These are phyloP conservation scores for Harpagifer antarcticus DNA, from an alignment of 2,797 vertebrate genomes.

Conservation along the genomic window DNA sequence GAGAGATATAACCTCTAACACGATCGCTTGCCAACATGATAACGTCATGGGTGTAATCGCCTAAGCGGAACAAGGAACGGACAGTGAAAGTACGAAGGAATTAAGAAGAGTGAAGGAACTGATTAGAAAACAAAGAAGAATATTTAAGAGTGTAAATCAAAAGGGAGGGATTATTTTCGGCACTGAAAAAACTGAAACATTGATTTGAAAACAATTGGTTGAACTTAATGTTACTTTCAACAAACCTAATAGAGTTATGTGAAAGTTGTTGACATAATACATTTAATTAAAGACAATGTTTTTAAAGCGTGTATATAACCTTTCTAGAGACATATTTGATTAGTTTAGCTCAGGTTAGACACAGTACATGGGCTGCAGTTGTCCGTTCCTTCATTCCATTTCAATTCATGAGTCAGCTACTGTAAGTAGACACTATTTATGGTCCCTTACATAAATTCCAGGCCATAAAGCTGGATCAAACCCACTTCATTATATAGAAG, in stretches of 20 bases:
- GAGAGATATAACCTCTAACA: slow-evolving; percentile 27
- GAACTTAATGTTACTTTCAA: no score
- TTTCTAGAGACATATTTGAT: slow-evolving; percentile 32
- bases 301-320: not conserved
- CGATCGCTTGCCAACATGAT: slow-evolving; percentile 11
- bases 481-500: slow-evolving; percentile 55
- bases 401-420: slow-evolving; percentile 44
- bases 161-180: not conserved
- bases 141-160: not conserved
- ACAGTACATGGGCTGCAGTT: slow-evolving; percentile 42
- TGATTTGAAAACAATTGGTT: no score
- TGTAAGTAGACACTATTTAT: slow-evolving; percentile 59
- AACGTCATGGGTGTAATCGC: slow-evolving; percentile 6
- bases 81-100: not conserved
- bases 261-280: no score
- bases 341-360: slow-evolving; percentile 43
- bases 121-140: slow-evolving; percentile 2
- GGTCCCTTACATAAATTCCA: slow-evolving; percentile 49
- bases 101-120: not conserved
- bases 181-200: not conserved
- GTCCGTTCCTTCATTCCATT: slow-evolving; percentile 25
- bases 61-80: slow-evolving; percentile 10
- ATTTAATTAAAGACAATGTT: no score
- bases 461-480: slow-evolving; percentile 46
- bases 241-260: no score